Evolutionary conservation across 2,113 vertebrate genomes (phyloP), one percentile per base, ranked within the genome.

Genomic region (Diphyllodes magnificus): DNA sequence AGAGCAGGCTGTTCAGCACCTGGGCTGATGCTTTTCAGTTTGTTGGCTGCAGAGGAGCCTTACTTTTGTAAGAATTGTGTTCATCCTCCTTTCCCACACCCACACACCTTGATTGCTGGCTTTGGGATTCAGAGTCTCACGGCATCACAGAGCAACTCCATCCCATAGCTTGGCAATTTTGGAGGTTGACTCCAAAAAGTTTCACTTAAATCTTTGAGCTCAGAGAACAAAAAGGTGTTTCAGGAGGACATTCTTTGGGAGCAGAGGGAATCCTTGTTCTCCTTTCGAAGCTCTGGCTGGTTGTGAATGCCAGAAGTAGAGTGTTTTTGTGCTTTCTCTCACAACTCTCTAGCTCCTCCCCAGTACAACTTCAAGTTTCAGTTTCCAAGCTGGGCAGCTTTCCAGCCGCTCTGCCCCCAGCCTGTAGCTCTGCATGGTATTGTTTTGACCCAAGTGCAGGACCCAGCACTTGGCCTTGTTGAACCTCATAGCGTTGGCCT

Each of bases 51-150:
- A 86, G 40, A 88, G 71, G 35, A 95, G 28, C 42, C 56, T 56
- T 63, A 35, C 45, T 92, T 82, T 54, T 90, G 14, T 89, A 92
- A 75, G 91, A 94, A 92, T 39, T 80, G 10, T 59, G 77, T 78
- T 94, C 66, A 60, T 83, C 65, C 42, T 95, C 63, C 88, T 93
- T 96, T 94, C 90, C 86, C 96, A 96, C 95, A 60, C 95, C 96
- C 95, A 93, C 95, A 15, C 76, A 3, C 60, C 40, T 86, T 75
- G 88, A 39, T 68, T 89, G 56, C 83, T 83, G 33, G 69, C 65
- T 82, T 68, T 78, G 72, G 64, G 57, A 77, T 92, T 86, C 71
- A 88, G 2, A 77, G 50, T 90, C 82, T 86, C 86, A 66, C 5
- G 0, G 76, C 72, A 51, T 77, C 61, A 56, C 42, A 75, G 56